Evolutionary conservation across 2,888 invertebrate genomes (phyloP), one percentile per base, ranked within the genome.

Genomic region (Cosmia pyralina): DNA sequence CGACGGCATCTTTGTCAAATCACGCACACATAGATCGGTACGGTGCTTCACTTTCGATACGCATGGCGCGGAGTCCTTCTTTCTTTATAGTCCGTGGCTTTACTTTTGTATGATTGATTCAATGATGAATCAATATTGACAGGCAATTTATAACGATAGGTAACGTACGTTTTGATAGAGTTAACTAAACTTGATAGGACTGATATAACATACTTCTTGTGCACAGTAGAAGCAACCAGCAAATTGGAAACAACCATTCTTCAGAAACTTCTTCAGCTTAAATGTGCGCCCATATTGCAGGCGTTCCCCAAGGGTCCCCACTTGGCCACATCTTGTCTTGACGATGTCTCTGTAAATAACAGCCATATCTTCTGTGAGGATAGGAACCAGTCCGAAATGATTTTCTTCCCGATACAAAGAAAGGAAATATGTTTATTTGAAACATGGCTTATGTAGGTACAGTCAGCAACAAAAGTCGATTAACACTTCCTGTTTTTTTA

Each of bases 61-160:
- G n/a, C n/a, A n/a, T n/a, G n/a, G n/a, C n/a, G n/a, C n/a, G n/a
- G n/a, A n/a, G n/a, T n/a, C n/a, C n/a, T n/a, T n/a, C n/a, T n/a
- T n/a, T n/a, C n/a, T n/a, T n/a, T n/a, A n/a, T n/a, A n/a, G n/a
- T n/a, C n/a, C 6, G 11, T 53, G 4, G 38, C 19, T 50, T 50
- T 70, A 19, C 50, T 62, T 52, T 63, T 57, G 3, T n/a, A 62
- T 48, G 11, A 59, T 59, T 41, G 15, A 48, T 60, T 70, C 13
- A n/a, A 13, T 60, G 34, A 48, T 78, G 22, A 65, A 71, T 66
- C 46, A 52, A 19, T 77, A 69, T 22, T n/a, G 53, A n/a, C 44
- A 22, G 8, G 22, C 52, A 52, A 52, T 11, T n/a, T 11, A 11
- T 52, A 52, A 13, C 52, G 10, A 13, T 50, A 28, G 28, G 28